Conservation (phyloP, 2,888 invertebrate species). For the Azorinus chamasolen region DNA sequence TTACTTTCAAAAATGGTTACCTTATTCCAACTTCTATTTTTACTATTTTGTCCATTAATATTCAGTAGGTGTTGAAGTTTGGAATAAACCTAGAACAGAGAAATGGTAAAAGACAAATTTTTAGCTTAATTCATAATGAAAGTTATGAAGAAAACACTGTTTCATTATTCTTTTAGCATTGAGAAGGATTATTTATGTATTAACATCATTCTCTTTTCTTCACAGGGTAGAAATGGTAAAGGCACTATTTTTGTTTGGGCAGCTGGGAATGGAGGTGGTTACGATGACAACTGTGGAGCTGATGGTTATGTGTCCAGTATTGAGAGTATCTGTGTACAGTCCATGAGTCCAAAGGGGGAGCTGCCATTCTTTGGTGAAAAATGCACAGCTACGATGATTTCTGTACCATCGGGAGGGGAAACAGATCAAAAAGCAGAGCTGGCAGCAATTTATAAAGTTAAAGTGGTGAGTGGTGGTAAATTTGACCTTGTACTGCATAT, state of each 20-base stretch:
- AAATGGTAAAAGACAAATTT: no score
- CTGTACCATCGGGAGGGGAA: conserved; percentile 79
- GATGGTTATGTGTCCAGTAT: conserved; percentile 85
- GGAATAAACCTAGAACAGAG: no score
- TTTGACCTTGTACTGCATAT: no score
- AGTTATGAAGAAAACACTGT: no score
- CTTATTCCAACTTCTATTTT: no score
- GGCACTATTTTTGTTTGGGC: conserved; percentile 85
- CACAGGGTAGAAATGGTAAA: conserved; percentile 79
- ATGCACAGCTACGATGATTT: conserved; percentile 83
- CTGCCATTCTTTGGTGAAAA: conserved; percentile 83
- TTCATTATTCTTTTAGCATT: no score
- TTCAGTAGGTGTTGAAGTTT: no score
- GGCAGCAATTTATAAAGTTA: conserved; percentile 68
- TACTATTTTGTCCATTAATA: no score
- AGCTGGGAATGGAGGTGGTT: conserved; percentile 84
- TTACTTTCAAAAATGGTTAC: no score
- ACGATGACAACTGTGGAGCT: conserved; percentile 82
- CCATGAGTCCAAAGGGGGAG: conserved; percentile 76
- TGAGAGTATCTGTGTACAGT: conserved; percentile 83
- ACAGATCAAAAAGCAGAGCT: conserved; percentile 51
- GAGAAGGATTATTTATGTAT: no score
- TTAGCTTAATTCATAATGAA: no score
- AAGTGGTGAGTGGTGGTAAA: conserved; percentile 78
- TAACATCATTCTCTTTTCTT: no score